Percentiles rank a stretch among this genome's conserved stretches.
Conservation (phyloP, 2,113 vertebrate genomes). For the Toxotes chatareus region DNA sequence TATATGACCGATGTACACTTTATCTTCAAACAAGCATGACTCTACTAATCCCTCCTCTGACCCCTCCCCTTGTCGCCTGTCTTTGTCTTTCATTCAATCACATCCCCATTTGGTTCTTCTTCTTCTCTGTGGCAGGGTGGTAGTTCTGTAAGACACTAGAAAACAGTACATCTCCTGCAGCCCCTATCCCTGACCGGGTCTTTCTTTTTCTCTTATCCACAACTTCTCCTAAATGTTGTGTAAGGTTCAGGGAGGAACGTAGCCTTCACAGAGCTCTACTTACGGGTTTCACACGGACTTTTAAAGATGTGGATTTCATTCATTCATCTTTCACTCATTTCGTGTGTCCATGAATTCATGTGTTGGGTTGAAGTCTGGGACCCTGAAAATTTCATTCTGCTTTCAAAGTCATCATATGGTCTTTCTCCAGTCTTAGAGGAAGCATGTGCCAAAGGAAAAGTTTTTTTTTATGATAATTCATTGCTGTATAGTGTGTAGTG, state of each 20-base stretch:
- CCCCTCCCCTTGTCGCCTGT: slow-evolving; percentile 67
- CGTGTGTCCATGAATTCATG: slow-evolving; percentile 73
- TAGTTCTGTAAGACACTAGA: slow-evolving; percentile 67
- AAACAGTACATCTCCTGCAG: slow-evolving; percentile 56
- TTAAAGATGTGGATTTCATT: slow-evolving; percentile 92
- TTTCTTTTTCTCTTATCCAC: slow-evolving; percentile 49
- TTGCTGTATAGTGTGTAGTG: slow-evolving; percentile 29
- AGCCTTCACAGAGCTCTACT: slow-evolving; percentile 63
- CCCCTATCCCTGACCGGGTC: slow-evolving; percentile 58
- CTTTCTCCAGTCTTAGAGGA: slow-evolving; percentile 51
- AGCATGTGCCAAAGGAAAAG: slow-evolving; percentile 59
- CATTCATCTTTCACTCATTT: slow-evolving; percentile 83
- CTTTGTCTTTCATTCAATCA: slow-evolving; percentile 78
- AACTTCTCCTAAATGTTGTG: slow-evolving; percentile 51
- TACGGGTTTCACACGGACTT: slow-evolving; percentile 52
- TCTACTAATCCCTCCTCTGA: slow-evolving; percentile 81
- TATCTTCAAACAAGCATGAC: slow-evolving; percentile 90
- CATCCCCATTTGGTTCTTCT: slow-evolving; percentile 75
- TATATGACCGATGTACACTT: slow-evolving; percentile 83
- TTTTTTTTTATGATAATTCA: slow-evolving; percentile 20
- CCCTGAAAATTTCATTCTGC: slow-evolving; percentile 69
- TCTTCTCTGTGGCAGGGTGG: slow-evolving; percentile 63
- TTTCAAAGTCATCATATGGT: slow-evolving; percentile 59
- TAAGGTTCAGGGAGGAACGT: slow-evolving; percentile 72
- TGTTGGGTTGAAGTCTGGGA: slow-evolving; percentile 70